phyloP scores from a whole-genome alignment of 2,888 invertebrate species.

The Heliconius aoede region DNA sequence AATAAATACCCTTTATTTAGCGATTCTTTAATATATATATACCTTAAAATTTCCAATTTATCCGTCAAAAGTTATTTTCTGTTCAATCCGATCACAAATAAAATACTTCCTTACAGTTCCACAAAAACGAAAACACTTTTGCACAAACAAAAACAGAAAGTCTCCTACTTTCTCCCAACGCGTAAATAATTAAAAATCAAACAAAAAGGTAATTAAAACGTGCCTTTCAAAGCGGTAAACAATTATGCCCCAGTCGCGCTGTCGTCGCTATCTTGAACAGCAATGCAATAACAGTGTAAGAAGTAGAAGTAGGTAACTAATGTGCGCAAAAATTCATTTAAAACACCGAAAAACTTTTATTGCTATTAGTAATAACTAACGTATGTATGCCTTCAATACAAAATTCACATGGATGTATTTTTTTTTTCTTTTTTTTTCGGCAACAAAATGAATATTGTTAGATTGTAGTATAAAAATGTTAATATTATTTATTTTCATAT shows the following conservation, averaged over 20 bases:
- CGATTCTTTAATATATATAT: too few relatives aligned
- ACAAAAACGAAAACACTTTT: conserved; percentile 29
- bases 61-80: not conserved
- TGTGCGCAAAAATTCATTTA: conserved; percentile 43
- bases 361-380: not conserved
- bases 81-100: conserved; percentile 7
- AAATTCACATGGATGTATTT: not conserved
- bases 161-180: conserved; percentile 41
- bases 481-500: not conserved
- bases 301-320: not conserved
- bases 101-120: conserved; percentile 10
- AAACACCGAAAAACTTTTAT: conserved; percentile 57
- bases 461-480: too few relatives aligned
- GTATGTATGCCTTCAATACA: not conserved
- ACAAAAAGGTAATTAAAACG: conserved; percentile 49
- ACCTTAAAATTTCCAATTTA: not conserved
- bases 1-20: too few relatives aligned
- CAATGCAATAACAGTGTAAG: conserved; percentile 49
- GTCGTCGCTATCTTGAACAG: conserved; percentile 47
- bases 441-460: not conserved
- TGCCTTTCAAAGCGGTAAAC: conserved; percentile 48
- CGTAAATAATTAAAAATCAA: conserved; percentile 46
- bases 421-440: not conserved
- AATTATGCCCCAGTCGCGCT: conserved; percentile 47
- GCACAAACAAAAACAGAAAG: conserved; percentile 34